Evolutionary conservation across 1,140 invertebrate genomes (phyloP).

Genomic region (Sipha flava): DNA sequence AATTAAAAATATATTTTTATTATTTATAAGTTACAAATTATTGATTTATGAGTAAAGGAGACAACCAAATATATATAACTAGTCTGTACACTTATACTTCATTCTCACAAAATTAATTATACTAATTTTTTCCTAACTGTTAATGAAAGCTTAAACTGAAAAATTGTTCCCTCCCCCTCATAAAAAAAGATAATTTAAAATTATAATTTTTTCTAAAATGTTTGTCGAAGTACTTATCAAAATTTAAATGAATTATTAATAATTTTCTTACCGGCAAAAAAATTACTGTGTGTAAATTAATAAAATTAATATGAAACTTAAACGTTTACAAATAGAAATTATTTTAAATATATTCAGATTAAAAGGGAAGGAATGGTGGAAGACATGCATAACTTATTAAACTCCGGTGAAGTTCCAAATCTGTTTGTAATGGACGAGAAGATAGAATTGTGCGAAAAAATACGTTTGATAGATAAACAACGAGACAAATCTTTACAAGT

Average conservation of each 20-base stretch:
- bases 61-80: no score
- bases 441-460: constrained; percentile 87
- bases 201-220: no score
- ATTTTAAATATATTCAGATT: constrained; percentile 51
- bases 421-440: constrained; percentile 83
- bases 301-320: no score
- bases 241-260: no score
- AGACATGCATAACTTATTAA: constrained; percentile 88
- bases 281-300: background rate
- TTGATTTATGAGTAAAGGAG: no score
- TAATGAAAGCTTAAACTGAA: no score
- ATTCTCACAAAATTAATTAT: no score
- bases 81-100: no score
- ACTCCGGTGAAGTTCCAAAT: constrained; percentile 89
- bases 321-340: background rate
- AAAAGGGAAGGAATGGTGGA: constrained; percentile 90
- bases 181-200: no score
- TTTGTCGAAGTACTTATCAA: no score
- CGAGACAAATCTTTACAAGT: constrained; percentile 75
- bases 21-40: background rate
- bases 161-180: no score
- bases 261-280: background rate
- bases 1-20: background rate
- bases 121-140: no score
- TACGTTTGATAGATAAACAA: constrained; percentile 81